A percentile compares a stretch with the other conserved stretches of the same genome.
Evolutionary conservation across 2,797 vertebrate species (phyloP).

Genomic region (Apogon hyalosoma): DNA sequence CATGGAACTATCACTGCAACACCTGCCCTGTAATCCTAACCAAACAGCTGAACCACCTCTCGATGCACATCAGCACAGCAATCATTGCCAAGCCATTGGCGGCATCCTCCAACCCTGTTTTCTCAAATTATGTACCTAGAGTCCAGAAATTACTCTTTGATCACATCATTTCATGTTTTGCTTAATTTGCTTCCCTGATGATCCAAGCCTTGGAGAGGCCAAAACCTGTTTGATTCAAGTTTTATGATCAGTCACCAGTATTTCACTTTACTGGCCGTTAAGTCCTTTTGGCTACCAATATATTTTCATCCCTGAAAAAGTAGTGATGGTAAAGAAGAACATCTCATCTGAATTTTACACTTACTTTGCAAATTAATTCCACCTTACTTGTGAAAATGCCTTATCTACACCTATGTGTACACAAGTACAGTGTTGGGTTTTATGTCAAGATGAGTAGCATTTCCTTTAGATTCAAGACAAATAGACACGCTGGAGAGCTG

Average conservation of each 20-base stretch:
- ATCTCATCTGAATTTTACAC: background rate
- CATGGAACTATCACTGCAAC: slow-evolving; percentile 35
- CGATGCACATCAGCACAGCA: slow-evolving; percentile 21
- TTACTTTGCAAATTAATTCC: slow-evolving; percentile 1
- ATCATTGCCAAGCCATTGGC: slow-evolving; percentile 29
- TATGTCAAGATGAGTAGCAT: background rate
- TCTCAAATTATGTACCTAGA: slow-evolving; percentile 44
- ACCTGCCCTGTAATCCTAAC: slow-evolving; percentile 56
- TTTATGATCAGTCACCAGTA: slow-evolving; percentile 20
- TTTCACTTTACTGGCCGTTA: slow-evolving; percentile 12
- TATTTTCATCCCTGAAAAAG: slow-evolving; percentile 18
- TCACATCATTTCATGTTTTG: slow-evolving; percentile 39
- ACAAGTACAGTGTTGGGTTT: background rate
- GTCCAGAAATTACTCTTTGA: slow-evolving; percentile 42
- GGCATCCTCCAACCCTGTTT: slow-evolving; percentile 39
- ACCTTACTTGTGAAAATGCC: slow-evolving; percentile 2
- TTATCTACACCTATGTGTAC: background rate
- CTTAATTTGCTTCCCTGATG: slow-evolving; percentile 33
- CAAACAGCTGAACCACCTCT: slow-evolving; percentile 60
- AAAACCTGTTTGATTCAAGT: slow-evolving; percentile 41
- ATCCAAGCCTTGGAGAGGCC: slow-evolving; percentile 19
- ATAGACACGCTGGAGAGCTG: background rate
- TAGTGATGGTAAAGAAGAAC: slow-evolving; percentile 2
- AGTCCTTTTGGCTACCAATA: slow-evolving; percentile 16
- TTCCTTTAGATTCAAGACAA: background rate